These are phyloP conservation scores for Synanthedon vespiformis DNA, from an alignment of 2,888 invertebrate species.

Conservation along the genomic window DNA sequence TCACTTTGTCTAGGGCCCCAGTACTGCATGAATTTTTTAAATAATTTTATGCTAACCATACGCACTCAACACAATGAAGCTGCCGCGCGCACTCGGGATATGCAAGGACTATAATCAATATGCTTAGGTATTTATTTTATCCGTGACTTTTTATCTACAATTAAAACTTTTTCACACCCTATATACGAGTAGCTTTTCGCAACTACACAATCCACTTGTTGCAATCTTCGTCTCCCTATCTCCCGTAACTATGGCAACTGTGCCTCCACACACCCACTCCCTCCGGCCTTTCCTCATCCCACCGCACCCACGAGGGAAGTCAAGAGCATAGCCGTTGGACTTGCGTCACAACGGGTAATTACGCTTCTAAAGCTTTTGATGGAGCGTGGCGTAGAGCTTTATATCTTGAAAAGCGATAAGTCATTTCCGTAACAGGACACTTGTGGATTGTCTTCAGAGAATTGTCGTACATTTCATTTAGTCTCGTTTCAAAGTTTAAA, in stretches of 20 bases:
- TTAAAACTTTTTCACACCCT: too few relatives aligned
- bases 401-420: conserved; percentile 19
- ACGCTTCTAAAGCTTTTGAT: conserved; percentile 57
- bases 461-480: not conserved
- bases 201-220: conserved; percentile 37
- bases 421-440: not conserved
- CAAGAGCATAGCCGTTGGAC: conserved; percentile 40
- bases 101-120: too few relatives aligned
- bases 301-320: conserved; percentile 22
- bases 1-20: too few relatives aligned
- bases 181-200: too few relatives aligned
- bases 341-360: conserved; percentile 54
- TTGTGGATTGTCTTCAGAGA: not conserved
- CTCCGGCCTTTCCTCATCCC: conserved; percentile 8
- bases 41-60: too few relatives aligned
- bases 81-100: too few relatives aligned
- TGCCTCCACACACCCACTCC: conserved; percentile 12
- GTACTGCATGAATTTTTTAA: too few relatives aligned
- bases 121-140: too few relatives aligned
- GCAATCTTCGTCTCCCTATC: conserved; percentile 26
- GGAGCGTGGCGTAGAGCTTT: conserved; percentile 24
- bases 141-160: too few relatives aligned
- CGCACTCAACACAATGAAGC: too few relatives aligned
- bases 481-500: too few relatives aligned
- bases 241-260: conserved; percentile 40